Evolutionary conservation across 2,113 vertebrate species (phyloP), one percentile per base, ranked within the genome.

Genomic region (Atractosteus spatula): DNA sequence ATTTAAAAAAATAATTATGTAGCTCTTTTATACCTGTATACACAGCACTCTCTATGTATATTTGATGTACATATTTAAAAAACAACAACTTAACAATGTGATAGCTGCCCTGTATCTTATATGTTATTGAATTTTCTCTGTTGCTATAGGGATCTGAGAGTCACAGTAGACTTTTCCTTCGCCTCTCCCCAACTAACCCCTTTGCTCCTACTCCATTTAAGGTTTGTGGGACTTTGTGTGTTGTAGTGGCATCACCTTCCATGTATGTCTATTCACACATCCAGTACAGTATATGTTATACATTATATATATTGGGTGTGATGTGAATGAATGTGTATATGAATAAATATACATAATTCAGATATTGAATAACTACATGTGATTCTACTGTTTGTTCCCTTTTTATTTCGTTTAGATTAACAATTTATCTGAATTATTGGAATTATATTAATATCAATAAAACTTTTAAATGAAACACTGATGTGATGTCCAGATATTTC

Each of bases 171-270:
- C 89, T 94, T 94, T 90, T 88, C 89, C 93, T 95, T 86, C 89
- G 85, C 91, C 93, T 94, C 89, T 96, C 92, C 93, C 94, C 94
- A 94, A 94, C 93, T 97, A 97, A 98, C 92, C 95, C 95, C 91
- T 98, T 98, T 93, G 94, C 93, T 91, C 94, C 95, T 90, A 95
- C 92, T 90, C 95, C 96, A 41, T 98, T 98, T 95, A 98, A 99
- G 96, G 96, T 98, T 96, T 90, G 96, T 96, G 88, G 85, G 84
- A 75, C 83, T 81, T 78, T 83, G 86, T 84, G 80, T 87, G 79
- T 71, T 41, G 14, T 54, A 41, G 62, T n/a, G 57, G 69, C 13
- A 12, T 8, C 11, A 8, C 47, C 62, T 47, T 73, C 6, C 56
- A 3, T 47, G 41, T 55, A 51, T 72, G 63, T 71, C n/a, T 62